Evolutionary conservation across 37 sponge, comb jelly and placozoan species (phyloP).

Genomic region (Chondrilla cf. caribensis): DNA sequence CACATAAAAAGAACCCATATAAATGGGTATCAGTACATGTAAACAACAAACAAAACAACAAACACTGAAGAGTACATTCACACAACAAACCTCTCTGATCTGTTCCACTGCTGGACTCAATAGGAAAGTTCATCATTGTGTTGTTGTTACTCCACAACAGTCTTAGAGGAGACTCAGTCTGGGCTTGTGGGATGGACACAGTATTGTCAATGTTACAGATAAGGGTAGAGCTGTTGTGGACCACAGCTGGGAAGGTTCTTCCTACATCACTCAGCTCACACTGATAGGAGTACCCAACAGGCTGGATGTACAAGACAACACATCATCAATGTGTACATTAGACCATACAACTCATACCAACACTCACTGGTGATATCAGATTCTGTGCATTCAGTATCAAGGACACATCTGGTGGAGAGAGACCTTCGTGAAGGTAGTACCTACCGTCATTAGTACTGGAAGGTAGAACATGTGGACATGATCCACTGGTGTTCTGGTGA

Average conservation of each 20-base stretch:
- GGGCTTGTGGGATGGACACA: not conserved
- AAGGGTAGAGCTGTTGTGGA: not conserved
- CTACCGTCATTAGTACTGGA: not conserved
- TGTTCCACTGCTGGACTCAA: not conserved
- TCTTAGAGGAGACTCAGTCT: not conserved
- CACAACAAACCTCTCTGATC: not conserved
- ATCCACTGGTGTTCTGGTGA: not conserved
- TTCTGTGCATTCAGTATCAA: not conserved
- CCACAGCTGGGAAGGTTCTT: no score
- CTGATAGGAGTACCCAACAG: not conserved
- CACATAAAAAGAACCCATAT: no score
- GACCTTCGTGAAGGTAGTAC: constrained; percentile 11
- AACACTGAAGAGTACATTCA: no score
- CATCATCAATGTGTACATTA: no score
- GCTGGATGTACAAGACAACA: no score
- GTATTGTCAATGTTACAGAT: not conserved
- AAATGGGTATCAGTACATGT: no score
- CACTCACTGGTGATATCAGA: not conserved
- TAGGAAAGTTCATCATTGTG: not conserved
- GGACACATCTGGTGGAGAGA: not conserved
- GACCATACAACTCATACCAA: not conserved
- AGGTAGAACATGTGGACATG: not conserved
- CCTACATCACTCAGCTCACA: no score
- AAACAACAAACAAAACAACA: no score
- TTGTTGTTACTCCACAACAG: not conserved